Conservation (phyloP, 1,140 invertebrate species). For the Bombus impatiens region DNA sequence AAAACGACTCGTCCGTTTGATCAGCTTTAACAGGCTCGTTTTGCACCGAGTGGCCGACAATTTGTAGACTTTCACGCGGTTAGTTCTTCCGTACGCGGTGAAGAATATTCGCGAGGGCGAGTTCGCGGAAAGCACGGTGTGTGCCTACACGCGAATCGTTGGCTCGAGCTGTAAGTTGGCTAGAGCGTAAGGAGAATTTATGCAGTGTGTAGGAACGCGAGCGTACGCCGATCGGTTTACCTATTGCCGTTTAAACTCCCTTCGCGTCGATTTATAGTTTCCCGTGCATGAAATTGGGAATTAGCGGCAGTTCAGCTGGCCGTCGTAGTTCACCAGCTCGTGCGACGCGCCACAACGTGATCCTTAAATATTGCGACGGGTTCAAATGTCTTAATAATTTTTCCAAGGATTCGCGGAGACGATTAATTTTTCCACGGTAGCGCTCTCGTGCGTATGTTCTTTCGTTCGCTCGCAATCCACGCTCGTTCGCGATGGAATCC, state of each 20-base stretch:
- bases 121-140: conserved; percentile 14
- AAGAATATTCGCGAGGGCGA: conserved; percentile 37
- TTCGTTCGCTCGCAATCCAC: neutral
- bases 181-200: conserved; percentile 54
- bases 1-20: neutral
- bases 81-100: neutral
- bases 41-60: neutral
- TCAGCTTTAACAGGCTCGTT: conserved; percentile 14
- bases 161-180: conserved; percentile 42
- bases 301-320: conserved; percentile 39
- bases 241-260: conserved; percentile 49
- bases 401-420: neutral
- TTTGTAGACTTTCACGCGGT: conserved; percentile 19
- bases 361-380: conserved; percentile 16
- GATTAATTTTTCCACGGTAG: neutral
- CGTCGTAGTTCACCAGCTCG: conserved; percentile 17
- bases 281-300: conserved; percentile 64
- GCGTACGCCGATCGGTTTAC: conserved; percentile 58
- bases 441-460: neutral
- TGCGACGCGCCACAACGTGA: neutral
- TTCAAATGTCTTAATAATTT: conserved; percentile 34
- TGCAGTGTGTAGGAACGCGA: conserved; percentile 37
- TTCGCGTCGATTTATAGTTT: conserved; percentile 62
- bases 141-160: conserved; percentile 43
- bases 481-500: neutral